Evolutionary conservation across 1,140 invertebrate genomes (phyloP), one percentile per base, ranked within the genome.

Genomic region (Colletes gigas): DNA sequence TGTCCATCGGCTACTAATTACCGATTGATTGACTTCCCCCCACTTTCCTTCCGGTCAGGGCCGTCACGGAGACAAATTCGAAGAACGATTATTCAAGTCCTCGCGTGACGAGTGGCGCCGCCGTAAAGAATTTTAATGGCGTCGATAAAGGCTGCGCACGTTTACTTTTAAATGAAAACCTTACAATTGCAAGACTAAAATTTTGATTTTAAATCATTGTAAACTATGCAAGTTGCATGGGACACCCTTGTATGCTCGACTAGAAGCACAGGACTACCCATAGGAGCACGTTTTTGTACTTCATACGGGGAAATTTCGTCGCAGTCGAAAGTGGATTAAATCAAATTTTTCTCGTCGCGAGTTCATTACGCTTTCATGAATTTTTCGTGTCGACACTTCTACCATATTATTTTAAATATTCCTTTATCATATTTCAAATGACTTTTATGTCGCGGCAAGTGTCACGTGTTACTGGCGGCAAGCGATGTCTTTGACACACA

Each of bases 1-100:
- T 77, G 81, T 83, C 81, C 85, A 86, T 83, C 62, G 79, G 85
- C 78, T 87, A 78, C 78, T 86, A 87, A 87, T 87, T 87, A 86
- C 59, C 84, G 59, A 80, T 83, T 86, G 85, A 86, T 81, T 86
- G 82, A 81, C 78, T 83, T 63, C 78, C 77, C 78, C 73, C 63
- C 59, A 41, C 82, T 75, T 67, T 67, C 52, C 62, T 79, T 50
- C 65, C 70, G 78, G 9, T 44, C 19, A 30, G 9, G 7, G 44
- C 60, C 41, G 63, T 52, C 71, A 60, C 63, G 12, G 47, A 74
- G 78, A 73, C 78, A 75, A 75, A 79, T 66, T 41, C 71, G 71
- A 52, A 4, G 62, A 67, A 59, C 71, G 78, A 67, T 75, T 75
- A 80, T 80, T 60, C 19, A 12, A 19, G n/a, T 44, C 44, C 54